phyloP scores from a whole-genome alignment of 2,888 invertebrate species.

The Argyresthia goedartella region DNA sequence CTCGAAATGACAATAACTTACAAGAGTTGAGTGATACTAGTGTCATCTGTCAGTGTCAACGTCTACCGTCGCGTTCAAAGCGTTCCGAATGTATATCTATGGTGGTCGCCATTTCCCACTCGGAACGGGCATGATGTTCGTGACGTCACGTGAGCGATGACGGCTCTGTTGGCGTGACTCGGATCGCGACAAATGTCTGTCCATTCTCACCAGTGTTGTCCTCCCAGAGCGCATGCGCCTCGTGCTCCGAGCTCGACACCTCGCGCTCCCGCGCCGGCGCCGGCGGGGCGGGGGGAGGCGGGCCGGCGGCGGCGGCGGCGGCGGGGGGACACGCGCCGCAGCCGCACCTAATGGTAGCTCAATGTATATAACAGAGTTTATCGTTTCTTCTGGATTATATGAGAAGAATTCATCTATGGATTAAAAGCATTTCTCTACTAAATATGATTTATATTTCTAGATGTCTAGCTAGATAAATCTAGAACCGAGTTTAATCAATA shows the following conservation, averaged over 20 bases:
- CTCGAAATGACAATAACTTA: too few relatives aligned
- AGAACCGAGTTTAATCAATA: too few relatives aligned
- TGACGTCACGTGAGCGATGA: too few relatives aligned
- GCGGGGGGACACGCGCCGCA: not conserved
- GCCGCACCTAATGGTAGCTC: not conserved
- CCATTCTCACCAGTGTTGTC: conserved; percentile 1
- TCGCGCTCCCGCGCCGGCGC: not conserved
- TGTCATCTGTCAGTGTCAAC: too few relatives aligned
- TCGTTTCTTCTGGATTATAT: too few relatives aligned
- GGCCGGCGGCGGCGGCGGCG: not conserved
- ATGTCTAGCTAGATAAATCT: not conserved
- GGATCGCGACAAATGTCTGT: too few relatives aligned
- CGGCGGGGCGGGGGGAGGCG: not conserved
- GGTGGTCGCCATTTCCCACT: too few relatives aligned
- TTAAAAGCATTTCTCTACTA: not conserved
- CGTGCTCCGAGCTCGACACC: not conserved
- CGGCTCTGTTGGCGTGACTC: too few relatives aligned
- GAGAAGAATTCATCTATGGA: not conserved
- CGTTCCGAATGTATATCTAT: too few relatives aligned
- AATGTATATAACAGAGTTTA: not conserved
- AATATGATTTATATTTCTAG: not conserved
- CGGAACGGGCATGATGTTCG: too few relatives aligned
- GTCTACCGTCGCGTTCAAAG: too few relatives aligned
- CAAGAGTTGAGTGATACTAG: too few relatives aligned
- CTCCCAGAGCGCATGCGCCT: not conserved